Conservation (phyloP, 2,888 invertebrate genomes). For the Tanypteryx hageni region DNA sequence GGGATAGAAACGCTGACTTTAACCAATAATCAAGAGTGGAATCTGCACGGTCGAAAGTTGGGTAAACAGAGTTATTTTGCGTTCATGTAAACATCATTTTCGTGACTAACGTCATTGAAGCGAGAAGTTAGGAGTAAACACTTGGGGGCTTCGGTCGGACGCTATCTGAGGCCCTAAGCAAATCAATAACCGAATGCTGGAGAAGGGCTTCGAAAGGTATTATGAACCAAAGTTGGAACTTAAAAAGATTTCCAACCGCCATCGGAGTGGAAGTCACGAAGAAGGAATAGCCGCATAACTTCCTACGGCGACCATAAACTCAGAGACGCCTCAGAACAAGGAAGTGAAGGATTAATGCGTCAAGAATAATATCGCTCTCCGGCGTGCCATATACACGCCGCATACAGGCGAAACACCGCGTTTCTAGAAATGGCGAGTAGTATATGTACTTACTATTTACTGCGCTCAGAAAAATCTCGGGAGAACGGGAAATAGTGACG, state of each 20-base stretch:
- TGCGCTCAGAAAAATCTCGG: not conserved
- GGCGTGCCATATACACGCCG: not conserved
- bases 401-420: not conserved
- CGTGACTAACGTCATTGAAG: conserved; percentile 58
- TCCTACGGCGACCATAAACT: conserved; percentile 19
- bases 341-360: conserved; percentile 46
- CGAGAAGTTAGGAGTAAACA: conserved; percentile 53
- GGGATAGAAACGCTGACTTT: not conserved
- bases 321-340: conserved; percentile 46
- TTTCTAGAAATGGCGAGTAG: not conserved
- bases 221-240: conserved; percentile 37
- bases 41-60: conserved; percentile 41
- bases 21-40: conserved; percentile 6
- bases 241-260: conserved; percentile 16
- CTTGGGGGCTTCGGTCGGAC: conserved; percentile 28
- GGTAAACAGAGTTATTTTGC: conserved; percentile 49
- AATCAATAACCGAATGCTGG: conserved; percentile 58
- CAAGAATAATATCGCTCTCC: conserved; percentile 39
- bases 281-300: not conserved
- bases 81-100: conserved; percentile 55
- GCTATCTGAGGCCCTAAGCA: not conserved
- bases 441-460: not conserved
- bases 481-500: not conserved
- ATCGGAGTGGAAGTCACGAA: conserved; percentile 49
- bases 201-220: conserved; percentile 59